These are phyloP conservation scores for Leptura quadrifasciata DNA, from an alignment of 2,888 invertebrate species.

Conservation along the genomic window DNA sequence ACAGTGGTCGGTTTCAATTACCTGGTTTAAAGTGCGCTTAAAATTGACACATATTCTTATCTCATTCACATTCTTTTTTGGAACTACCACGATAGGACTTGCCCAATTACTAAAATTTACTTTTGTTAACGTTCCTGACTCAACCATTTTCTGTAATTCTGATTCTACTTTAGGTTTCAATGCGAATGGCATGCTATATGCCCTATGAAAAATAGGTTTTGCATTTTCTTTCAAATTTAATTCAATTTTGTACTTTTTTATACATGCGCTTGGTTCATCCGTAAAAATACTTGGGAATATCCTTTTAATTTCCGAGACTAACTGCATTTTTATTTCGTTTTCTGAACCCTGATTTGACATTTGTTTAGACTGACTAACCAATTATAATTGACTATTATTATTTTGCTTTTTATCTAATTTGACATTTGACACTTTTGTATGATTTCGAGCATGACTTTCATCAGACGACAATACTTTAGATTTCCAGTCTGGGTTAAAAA, in stretches of 20 bases:
- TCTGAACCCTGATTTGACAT: not conserved
- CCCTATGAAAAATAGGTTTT: constrained; percentile 37
- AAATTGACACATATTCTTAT: constrained; percentile 66
- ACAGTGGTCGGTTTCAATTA: constrained; percentile 60
- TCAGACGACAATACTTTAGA: not conserved
- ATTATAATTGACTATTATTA: not conserved
- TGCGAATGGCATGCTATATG: constrained; percentile 50
- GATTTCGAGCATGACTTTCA: not conserved
- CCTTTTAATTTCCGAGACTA: constrained; percentile 7
- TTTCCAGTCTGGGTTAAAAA: constrained; percentile 22
- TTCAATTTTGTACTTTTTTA: constrained; percentile 19
- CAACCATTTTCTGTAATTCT: constrained; percentile 50
- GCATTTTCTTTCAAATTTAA: constrained; percentile 29
- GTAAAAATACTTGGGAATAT: constrained; percentile 23
- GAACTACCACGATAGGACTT: constrained; percentile 64
- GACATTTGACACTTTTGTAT: not conserved
- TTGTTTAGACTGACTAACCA: not conserved
- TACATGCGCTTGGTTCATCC: constrained; percentile 15
- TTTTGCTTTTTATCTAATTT: not conserved
- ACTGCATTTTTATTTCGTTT: not conserved
- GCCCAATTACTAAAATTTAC: constrained; percentile 60
- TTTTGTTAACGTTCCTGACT: constrained; percentile 52
- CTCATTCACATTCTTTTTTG: constrained; percentile 57
- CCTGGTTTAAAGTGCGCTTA: constrained; percentile 60
- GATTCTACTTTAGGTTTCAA: constrained; percentile 54